These are phyloP conservation scores for Catharus ustulatus DNA, from an alignment of 2,797 vertebrate genomes.

Conservation along the genomic window DNA sequence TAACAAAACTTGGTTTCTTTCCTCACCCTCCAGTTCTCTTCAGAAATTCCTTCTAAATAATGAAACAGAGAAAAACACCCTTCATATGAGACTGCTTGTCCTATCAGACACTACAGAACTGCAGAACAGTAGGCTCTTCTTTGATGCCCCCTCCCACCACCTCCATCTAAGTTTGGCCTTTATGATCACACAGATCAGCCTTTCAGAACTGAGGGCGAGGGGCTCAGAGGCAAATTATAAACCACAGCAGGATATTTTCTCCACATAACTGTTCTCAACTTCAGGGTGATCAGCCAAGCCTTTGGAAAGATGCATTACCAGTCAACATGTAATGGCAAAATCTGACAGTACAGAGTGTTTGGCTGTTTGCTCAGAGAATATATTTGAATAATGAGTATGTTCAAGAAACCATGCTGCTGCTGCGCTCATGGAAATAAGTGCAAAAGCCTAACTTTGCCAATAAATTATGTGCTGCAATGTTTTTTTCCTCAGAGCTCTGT, in stretches of 20 bases:
- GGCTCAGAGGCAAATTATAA: background rate
- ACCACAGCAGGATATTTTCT: slow-evolving; percentile 28
- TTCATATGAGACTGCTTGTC: background rate
- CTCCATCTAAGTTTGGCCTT: background rate
- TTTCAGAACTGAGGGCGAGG: background rate
- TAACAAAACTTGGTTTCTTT: background rate
- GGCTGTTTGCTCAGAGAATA: slow-evolving; percentile 34
- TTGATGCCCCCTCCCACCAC: background rate
- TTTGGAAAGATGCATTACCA: slow-evolving; percentile 1
- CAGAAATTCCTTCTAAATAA: slow-evolving; percentile 2
- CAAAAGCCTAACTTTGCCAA: slow-evolving; percentile 38
- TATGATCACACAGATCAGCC: background rate
- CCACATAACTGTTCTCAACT: background rate
- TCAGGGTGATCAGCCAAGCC: slow-evolving; percentile 21
- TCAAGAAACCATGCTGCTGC: slow-evolving; percentile 42
- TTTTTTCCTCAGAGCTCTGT: slow-evolving; percentile 19
- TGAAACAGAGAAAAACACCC: background rate
- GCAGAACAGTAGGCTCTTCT: background rate
- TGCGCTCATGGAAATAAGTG: background rate
- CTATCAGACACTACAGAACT: background rate
- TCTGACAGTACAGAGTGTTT: slow-evolving; percentile 29
- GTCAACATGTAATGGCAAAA: slow-evolving; percentile 40
- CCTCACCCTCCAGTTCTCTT: background rate
- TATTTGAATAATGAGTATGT: slow-evolving; percentile 43
- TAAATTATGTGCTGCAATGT: slow-evolving; percentile 32